phyloP scores from a whole-genome alignment of 2,888 invertebrate species.

The Polia nebulosa region DNA sequence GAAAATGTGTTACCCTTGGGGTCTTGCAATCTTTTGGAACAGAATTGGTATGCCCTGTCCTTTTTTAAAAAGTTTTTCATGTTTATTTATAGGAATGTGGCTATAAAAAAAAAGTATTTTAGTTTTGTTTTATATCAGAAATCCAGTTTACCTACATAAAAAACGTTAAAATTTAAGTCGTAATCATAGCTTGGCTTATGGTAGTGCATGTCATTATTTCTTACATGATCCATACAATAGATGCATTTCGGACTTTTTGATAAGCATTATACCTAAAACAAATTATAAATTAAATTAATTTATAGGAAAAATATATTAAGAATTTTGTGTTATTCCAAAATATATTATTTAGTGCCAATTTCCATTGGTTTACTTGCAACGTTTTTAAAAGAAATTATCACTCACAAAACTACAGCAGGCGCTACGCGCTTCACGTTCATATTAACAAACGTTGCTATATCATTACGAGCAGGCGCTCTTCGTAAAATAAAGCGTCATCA shows the following conservation, averaged over 20 bases:
- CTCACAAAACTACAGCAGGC: constrained; percentile 33
- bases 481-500: constrained; percentile 20
- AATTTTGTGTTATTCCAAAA: not conserved
- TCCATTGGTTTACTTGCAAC: constrained; percentile 1
- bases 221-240: too few species aligned
- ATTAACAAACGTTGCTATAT: constrained; percentile 47
- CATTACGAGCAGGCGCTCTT: constrained; percentile 53
- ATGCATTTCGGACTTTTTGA: too few species aligned
- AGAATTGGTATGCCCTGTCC: constrained; percentile 31
- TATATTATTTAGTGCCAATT: not conserved
- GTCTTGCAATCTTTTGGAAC: constrained; percentile 64
- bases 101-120: not conserved
- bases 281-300: not conserved
- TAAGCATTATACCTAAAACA: too few species aligned
- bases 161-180: too few species aligned
- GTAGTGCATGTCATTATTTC: too few species aligned
- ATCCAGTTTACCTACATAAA: too few species aligned
- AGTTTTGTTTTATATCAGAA: not conserved
- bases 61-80: constrained; percentile 18
- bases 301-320: not conserved
- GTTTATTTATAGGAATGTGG: not conserved
- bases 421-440: not conserved
- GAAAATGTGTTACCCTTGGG: constrained; percentile 76
- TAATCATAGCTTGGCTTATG: not conserved
- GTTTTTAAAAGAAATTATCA: not conserved